These are phyloP conservation scores for Cephus sareptanus DNA, from an alignment of 2,888 invertebrate genomes.

Conservation along the genomic window DNA sequence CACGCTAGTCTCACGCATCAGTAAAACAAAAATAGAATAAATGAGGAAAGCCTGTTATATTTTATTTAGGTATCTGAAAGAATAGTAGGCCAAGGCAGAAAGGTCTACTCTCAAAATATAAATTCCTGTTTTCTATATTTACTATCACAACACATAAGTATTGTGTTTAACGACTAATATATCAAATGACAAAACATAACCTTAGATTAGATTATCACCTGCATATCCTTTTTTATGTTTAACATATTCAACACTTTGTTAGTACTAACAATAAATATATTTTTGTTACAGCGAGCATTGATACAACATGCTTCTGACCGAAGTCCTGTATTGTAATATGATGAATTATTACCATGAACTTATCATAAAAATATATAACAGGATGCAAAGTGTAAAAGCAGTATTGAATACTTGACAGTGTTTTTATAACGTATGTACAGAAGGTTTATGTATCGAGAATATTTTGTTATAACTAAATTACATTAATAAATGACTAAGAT, in stretches of 20 bases:
- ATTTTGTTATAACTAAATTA: not conserved
- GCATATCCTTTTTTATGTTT: too few species aligned
- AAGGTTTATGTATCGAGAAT: not conserved
- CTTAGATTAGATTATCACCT: too few species aligned
- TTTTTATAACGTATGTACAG: not conserved
- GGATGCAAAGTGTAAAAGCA: not conserved
- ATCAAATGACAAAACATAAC: too few species aligned
- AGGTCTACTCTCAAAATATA: not conserved
- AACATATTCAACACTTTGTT: too few species aligned
- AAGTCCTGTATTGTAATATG: conserved; percentile 18
- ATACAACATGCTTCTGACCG: conserved; percentile 50
- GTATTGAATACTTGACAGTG: not conserved
- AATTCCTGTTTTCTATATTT: too few species aligned
- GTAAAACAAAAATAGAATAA: not conserved
- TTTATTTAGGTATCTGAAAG: not conserved
- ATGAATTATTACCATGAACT: not conserved
- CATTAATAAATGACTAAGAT: not conserved
- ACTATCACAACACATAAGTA: too few species aligned
- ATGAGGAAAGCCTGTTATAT: not conserved
- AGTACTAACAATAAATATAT: not conserved
- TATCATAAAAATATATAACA: not conserved
- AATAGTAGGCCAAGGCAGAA: not conserved
- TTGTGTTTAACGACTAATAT: too few species aligned
- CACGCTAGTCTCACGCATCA: not conserved
- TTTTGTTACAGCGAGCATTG: conserved; percentile 44